A percentile compares a stretch with the other conserved stretches of the same genome.
These are phyloP conservation scores for Sardina pilchardus DNA, from an alignment of 2,113 vertebrate species.

Conservation along the genomic window DNA sequence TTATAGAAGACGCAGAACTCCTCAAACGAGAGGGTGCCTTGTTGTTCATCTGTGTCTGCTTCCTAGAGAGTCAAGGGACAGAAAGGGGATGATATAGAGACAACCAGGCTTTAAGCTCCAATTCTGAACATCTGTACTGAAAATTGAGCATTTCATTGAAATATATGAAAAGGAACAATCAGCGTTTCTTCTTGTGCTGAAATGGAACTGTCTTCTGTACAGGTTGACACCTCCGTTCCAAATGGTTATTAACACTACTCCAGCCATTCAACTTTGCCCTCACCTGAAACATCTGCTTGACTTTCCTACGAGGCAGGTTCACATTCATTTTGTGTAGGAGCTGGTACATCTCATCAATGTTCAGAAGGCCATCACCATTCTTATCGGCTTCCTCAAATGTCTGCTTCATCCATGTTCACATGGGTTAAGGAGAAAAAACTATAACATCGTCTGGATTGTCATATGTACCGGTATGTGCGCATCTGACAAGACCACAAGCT, in stretches of 20 bases:
- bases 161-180: too few species aligned
- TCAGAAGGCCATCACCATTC: constrained; percentile 92
- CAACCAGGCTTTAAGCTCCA: too few species aligned
- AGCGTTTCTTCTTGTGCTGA: too few species aligned
- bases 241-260: background rate
- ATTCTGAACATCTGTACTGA: too few species aligned
- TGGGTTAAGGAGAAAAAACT: constrained; percentile 75
- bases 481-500: background rate
- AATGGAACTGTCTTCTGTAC: too few species aligned
- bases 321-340: constrained; percentile 96
- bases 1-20: constrained; percentile 97
- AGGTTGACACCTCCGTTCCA: too few species aligned
- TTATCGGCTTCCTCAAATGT: constrained; percentile 97
- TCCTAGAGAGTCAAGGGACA: constrained; percentile 73
- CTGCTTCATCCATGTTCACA: constrained; percentile 89
- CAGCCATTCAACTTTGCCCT: constrained; percentile 28
- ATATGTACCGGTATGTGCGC: background rate
- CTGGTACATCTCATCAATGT: constrained; percentile 96
- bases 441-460: background rate
- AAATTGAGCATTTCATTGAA: too few species aligned
- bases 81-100: too few species aligned
- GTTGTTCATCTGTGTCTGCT: constrained; percentile 95
- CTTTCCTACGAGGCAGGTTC: constrained; percentile 93
- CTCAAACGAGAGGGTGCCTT: constrained; percentile 91
- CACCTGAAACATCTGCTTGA: constrained; percentile 99